Percentiles rank a stretch among this genome's conserved stretches.
Conservation (phyloP, 2,797 vertebrate species). For the Pyrocephalus nanus region DNA sequence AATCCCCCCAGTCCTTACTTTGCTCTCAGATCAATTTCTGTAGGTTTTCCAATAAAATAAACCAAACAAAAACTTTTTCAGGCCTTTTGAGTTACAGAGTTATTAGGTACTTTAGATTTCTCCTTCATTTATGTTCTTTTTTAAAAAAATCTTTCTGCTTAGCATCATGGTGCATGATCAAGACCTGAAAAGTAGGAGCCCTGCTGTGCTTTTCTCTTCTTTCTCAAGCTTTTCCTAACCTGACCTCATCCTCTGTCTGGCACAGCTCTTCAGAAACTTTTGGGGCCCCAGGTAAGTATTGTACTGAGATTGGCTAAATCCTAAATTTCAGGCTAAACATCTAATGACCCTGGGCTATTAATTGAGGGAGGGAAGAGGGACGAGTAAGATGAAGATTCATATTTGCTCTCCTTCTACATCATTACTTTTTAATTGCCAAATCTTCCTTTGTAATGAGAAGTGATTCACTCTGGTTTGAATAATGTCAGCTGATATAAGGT, state of each 20-base stretch:
- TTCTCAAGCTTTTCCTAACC: neutral
- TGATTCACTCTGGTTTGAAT: neutral
- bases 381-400: neutral
- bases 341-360: neutral
- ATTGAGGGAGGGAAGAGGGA: neutral
- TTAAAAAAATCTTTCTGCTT: neutral
- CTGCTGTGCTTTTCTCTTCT: slow-evolving; percentile 7
- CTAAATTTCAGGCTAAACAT: neutral
- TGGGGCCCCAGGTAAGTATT: neutral
- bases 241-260: neutral
- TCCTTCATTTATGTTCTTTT: neutral
- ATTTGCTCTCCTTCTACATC: neutral
- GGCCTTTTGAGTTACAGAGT: neutral
- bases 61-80: neutral
- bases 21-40: slow-evolving; percentile 14
- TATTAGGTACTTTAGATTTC: neutral
- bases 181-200: neutral
- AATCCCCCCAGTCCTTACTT: neutral
- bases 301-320: neutral
- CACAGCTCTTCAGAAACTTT: neutral
- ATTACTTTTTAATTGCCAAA: neutral
- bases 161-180: neutral
- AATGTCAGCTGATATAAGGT: neutral
- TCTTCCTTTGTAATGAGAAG: neutral
- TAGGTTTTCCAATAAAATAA: neutral